Evolutionary conservation across 2,113 vertebrate species (phyloP), one percentile per base, ranked within the genome.

Genomic region (Pantherophis guttatus): DNA sequence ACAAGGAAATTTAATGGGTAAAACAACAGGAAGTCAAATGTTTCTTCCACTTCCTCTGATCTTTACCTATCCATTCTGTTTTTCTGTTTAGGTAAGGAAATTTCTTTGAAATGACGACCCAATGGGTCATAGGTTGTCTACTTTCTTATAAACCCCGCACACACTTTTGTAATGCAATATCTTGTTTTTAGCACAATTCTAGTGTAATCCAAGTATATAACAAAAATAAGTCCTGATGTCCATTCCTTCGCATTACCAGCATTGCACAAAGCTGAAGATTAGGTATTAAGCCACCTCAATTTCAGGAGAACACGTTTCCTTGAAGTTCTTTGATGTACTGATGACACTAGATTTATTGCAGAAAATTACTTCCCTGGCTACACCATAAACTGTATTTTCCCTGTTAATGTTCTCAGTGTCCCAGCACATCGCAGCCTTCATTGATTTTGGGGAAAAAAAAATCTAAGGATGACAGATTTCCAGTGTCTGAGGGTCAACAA

Each of bases 311-410:
- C 94, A 15, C 2, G 5, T 81, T 65, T 65, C 70, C 5, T 70
- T 90, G 8, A 1, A 1, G 26, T 15, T 19, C 2, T 89, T 0
- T 0, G 62, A 33, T 26, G 65, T 15, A 0, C n/a, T 15, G 10
- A 19, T 62, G 33, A 33, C 85, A 65, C 44, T 44, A 13, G 81
- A 23, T 58, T 21, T 59, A 90, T 13, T 87, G 21, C 7, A 33
- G 13, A 54, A 93, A 91, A 1, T 0, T 0, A 12, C 70, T 65
- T n/a, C 55, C 39, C 33, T 24, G 13, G 9, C 55, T 39, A 33
- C 26, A 21, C 7, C 33, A 44, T 21, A 44, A 44, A 39, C 33
- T 24, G 29, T n/a, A 57, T 54, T 91, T 81, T 39, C 7, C 50
- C 57, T 54, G n/a, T 3, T 65, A 75, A 75, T 75, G 52, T 17